phyloP scores from a whole-genome alignment of 1,140 invertebrate genomes.

The Drosophila pallidifrons region DNA sequence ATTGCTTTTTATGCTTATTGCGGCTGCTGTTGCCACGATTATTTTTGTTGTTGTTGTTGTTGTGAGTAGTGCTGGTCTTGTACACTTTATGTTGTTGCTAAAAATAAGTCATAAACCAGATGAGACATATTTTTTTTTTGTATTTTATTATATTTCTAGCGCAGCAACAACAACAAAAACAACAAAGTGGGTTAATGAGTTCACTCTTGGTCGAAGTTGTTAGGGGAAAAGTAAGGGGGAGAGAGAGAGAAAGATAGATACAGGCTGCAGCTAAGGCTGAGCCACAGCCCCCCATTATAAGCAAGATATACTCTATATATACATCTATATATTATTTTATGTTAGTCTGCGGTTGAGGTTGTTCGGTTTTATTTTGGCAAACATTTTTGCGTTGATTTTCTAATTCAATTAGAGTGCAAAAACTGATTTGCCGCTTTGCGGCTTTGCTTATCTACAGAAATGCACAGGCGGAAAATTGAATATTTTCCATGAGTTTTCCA shows the following conservation, averaged over 20 bases:
- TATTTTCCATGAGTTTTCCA: slow-evolving; percentile 33
- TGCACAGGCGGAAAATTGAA: slow-evolving; percentile 7
- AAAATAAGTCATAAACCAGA: slow-evolving; percentile 68
- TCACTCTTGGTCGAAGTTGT: slow-evolving; percentile 41
- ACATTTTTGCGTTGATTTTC: slow-evolving; percentile 33
- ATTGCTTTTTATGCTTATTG: slow-evolving; percentile 17
- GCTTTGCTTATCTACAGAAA: slow-evolving; percentile 34
- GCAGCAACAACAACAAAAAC: slow-evolving; percentile 34
- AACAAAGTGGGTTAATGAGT: slow-evolving; percentile 76
- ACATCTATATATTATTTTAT: slow-evolving; percentile 25
- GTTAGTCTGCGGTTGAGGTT: slow-evolving; percentile 21
- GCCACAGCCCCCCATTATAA: slow-evolving; percentile 20
- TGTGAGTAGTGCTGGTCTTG: slow-evolving; percentile 15
- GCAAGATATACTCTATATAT: slow-evolving; percentile 33
- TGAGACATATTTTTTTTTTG: slow-evolving; percentile 58
- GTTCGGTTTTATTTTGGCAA: slow-evolving; percentile 11
- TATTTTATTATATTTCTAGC: slow-evolving; percentile 52
- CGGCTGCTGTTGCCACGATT: not conserved
- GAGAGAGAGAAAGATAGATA: not conserved
- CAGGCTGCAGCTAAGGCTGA: slow-evolving; percentile 33
- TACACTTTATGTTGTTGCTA: slow-evolving; percentile 45
- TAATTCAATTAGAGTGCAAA: slow-evolving; percentile 51
- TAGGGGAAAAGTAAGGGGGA: not conserved
- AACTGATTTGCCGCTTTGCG: slow-evolving; percentile 43
- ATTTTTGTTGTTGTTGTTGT: not conserved